A percentile compares a stretch with the other conserved stretches of the same genome.
phyloP scores from a whole-genome alignment of 1,140 invertebrate species.

The Drosophila asahinai region DNA sequence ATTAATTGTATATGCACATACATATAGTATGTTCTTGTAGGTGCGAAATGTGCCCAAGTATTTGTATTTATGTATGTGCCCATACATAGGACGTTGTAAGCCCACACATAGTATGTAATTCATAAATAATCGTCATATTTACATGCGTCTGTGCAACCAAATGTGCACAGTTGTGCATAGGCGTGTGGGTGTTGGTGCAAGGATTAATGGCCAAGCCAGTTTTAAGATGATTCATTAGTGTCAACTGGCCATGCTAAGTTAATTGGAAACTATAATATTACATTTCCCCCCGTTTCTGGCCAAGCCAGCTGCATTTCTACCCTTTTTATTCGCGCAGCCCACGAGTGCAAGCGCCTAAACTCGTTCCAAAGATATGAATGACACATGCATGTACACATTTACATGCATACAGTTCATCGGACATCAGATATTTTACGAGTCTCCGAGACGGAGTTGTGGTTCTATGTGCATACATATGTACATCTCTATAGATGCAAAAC shows the following conservation, averaged over 20 bases:
- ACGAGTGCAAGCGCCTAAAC: slow-evolving; percentile 36
- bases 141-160: slow-evolving; percentile 32
- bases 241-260: slow-evolving; percentile 2
- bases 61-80: slow-evolving; percentile 18
- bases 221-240: slow-evolving; percentile 36
- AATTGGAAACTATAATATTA: slow-evolving; percentile 12
- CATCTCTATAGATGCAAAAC: slow-evolving; percentile 1
- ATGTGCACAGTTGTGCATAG: slow-evolving; percentile 33
- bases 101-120: slow-evolving; percentile 33
- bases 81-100: slow-evolving; percentile 28
- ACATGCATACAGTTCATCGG: slow-evolving; percentile 20
- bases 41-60: slow-evolving; percentile 27
- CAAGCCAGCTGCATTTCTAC: slow-evolving; percentile 21
- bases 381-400: slow-evolving; percentile 30
- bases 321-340: slow-evolving; percentile 14
- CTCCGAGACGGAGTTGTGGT: slow-evolving; percentile 4
- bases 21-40: slow-evolving; percentile 35
- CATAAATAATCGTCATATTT: slow-evolving; percentile 29
- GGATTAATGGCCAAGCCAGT: slow-evolving; percentile 43
- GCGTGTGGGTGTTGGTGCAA: slow-evolving; percentile 38
- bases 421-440: slow-evolving; percentile 10
- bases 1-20: slow-evolving; percentile 41
- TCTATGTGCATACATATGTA: slow-evolving; percentile 4
- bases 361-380: slow-evolving; percentile 29
- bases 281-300: slow-evolving; percentile 9